phyloP scores from a whole-genome alignment of 1,140 invertebrate species.

The Pachyrhynchus sulphureomaculatus region DNA sequence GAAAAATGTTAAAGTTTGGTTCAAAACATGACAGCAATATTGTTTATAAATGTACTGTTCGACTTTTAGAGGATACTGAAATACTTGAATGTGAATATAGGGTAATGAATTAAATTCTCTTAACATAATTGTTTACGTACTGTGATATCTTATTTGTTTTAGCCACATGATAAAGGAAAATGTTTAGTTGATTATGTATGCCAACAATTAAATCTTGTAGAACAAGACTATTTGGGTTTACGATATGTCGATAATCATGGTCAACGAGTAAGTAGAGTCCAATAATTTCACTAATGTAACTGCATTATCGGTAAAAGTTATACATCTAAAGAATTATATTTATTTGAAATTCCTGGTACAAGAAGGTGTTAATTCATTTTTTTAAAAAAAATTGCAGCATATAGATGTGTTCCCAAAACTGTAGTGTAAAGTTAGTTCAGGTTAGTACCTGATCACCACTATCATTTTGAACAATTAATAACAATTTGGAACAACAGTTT shows the following conservation, averaged over 20 bases:
- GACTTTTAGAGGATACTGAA: constrained; percentile 91
- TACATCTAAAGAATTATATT: too few relatives aligned
- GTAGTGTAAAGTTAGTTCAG: too few relatives aligned
- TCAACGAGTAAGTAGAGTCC: constrained; percentile 73
- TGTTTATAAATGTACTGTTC: constrained; percentile 91
- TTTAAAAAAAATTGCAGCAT: too few relatives aligned
- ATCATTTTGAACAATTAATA: too few relatives aligned
- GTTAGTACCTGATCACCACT: too few relatives aligned
- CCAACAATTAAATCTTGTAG: constrained; percentile 88
- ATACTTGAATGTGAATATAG: constrained; percentile 94
- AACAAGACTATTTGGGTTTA: constrained; percentile 97
- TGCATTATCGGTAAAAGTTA: not conserved
- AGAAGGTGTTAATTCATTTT: too few relatives aligned
- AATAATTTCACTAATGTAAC: not conserved
- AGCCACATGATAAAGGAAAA: constrained; percentile 92
- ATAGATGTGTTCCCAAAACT: too few relatives aligned
- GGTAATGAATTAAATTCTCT: constrained; percentile 56
- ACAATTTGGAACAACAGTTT: too few relatives aligned
- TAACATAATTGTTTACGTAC: constrained; percentile 6
- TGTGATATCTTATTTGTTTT: constrained; percentile 48
- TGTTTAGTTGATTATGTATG: constrained; percentile 92
- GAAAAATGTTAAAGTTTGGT: constrained; percentile 71
- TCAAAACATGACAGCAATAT: constrained; percentile 81
- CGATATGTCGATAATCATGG: constrained; percentile 90
- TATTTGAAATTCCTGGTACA: too few relatives aligned